Evolutionary conservation across 2,888 invertebrate genomes (phyloP), one percentile per base, ranked within the genome.

Genomic region (Ichneumoninae sp.): DNA sequence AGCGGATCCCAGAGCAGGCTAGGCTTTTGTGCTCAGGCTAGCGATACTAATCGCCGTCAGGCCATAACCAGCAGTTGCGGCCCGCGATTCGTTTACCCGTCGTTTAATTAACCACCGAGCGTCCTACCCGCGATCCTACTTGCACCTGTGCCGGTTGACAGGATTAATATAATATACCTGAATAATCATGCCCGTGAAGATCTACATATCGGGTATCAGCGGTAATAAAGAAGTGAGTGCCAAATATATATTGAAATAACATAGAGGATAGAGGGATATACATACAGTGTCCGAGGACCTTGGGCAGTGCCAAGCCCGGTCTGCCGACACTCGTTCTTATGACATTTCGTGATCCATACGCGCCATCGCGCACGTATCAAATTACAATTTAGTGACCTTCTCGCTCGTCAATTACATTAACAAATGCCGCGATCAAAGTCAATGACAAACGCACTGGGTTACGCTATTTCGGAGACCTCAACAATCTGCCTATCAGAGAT

Each of bases 161-260:
- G 81, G 47, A 40, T 82, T 65, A 54, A 72, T 50, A 65, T 50
- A 79, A 72, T 33, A 80, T 65, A 81, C 62, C n/a, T 13, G 1
- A 62, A 74, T 82, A 88, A 93, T 91, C 94, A 98, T 98, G 98
- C 97, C 97, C 94, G 96, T 98, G 92, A 98, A 97, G 96, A 96
- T 98, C 89, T 98, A 97, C 94, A 95, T 98, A 93, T 98, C 98
- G 94, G 98, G 98, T 92, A 98, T 98, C 95, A 98, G 98, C 93
- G 98, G 98, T 92, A 98, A 97, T 94, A 98, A 98, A 95, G 98
- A 98, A 97, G 98, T 97, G 95, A 95, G 96, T 88, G 74, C 79
- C 50, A 80, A 86, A 81, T 74, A 47, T 47, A 74, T 69, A 19
- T 77, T 44, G 44, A 66, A 26, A 60, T 65, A 30, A 52, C 65